Evolutionary conservation across 2,888 invertebrate species (phyloP).

Genomic region (Caenorhabditis zanzibari): DNA sequence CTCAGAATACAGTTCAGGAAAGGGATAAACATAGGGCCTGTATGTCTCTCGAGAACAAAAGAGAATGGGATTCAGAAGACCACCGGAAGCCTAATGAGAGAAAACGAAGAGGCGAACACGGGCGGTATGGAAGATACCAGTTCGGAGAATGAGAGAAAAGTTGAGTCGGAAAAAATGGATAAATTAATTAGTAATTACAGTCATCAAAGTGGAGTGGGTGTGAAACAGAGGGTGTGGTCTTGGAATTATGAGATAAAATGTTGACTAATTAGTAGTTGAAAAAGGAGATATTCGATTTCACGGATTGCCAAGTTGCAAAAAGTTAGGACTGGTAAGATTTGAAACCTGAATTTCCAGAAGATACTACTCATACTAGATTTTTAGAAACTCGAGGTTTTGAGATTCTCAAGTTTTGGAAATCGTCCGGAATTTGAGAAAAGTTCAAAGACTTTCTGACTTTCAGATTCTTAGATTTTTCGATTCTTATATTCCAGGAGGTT

Average conservation of each 20-base stretch:
- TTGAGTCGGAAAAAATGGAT: conserved; percentile 6
- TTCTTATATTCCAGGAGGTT: too few relatives aligned
- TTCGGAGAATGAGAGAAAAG: conserved; percentile 3
- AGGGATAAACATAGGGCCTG: conserved; percentile 1
- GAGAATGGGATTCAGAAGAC: conserved; percentile 5
- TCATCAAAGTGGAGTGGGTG: conserved; percentile 28
- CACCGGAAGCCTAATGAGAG: conserved; percentile 30
- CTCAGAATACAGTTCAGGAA: background rate
- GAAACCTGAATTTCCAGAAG: background rate
- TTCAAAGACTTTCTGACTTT: too few relatives aligned
- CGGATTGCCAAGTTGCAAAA: background rate
- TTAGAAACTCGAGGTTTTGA: too few relatives aligned
- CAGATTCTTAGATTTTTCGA: too few relatives aligned
- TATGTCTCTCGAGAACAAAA: background rate
- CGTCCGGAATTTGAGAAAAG: too few relatives aligned
- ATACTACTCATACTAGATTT: too few relatives aligned
- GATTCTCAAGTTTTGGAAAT: too few relatives aligned
- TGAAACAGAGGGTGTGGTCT: background rate
- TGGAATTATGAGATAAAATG: conserved; percentile 10
- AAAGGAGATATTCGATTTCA: background rate
- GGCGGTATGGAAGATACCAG: conserved; percentile 17
- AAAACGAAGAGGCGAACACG: conserved; percentile 8
- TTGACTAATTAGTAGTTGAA: conserved; percentile 16
- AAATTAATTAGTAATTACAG: conserved; percentile 56
- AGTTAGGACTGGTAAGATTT: background rate